Base-by-base conservation (phyloP, 1,140 invertebrate species). In the Hermetia illucens region DNA sequence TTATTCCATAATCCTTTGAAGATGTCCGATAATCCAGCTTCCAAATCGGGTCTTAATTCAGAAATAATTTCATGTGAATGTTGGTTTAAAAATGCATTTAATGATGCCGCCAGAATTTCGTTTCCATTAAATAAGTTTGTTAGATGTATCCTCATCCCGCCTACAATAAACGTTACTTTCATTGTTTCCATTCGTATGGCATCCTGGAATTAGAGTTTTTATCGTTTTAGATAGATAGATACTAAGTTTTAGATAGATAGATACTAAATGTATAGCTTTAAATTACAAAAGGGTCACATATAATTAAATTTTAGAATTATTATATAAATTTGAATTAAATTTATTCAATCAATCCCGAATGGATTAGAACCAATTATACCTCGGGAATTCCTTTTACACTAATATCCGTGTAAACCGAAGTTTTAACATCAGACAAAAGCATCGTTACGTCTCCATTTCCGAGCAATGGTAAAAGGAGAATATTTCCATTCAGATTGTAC, bases 51-150 rank as follows among this genome's bases (percentile, higher is more conserved):
- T 55, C 79, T 71, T 73, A 88, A 79, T 58, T 87, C 83, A 16
- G 78, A 72, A 31, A 88, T 82, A 27, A 88, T 83, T 52, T 86
- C 82, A 18, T 80, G 75, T 1, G 79, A 73, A 48, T 88, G 86
- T 50, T 82, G 79, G 62, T 88, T 88, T 10, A 87, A 62, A 53
- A 88, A 87, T 43, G 47, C 40, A 31, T 58, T 57, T 8, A 61
- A 58, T 1, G 58, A 61, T 5, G 55, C 46, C 3, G 51, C 65
- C 36, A 70, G 47, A 36, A 69, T 64, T 44, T 67, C 62, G 44
- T 70, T 69, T 17, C 68, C 68, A 38, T 69, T 68, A 43, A 70
- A 70, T 1, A 70, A 53, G 49, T 69, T 68, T 25, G 61, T 61
- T 3, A 74, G 51, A 31, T 71, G 61, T n/a, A 70, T 63, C 17